Conservation (phyloP, 2,113 vertebrate species). For the Eira barbara region DNA sequence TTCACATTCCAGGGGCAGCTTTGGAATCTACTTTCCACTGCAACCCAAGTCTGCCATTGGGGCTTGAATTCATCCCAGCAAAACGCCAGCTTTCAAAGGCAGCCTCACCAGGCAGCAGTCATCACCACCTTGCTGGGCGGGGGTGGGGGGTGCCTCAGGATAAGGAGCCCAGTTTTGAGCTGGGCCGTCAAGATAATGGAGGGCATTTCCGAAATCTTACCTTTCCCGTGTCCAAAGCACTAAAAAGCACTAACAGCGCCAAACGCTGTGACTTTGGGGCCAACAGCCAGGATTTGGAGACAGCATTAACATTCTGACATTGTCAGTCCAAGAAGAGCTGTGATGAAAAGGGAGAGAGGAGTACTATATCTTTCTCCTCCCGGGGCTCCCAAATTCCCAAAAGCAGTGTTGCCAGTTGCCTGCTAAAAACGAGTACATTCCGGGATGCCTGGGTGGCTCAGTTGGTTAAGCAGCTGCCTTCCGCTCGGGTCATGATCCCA, state of each 20-base stretch:
- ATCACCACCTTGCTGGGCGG: fast-evolving
- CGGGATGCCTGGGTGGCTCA: no score
- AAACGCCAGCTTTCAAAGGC: slow-evolving; percentile 35
- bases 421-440: slow-evolving; percentile 30
- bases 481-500: no score
- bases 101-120: background rate
- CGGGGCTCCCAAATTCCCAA: background rate
- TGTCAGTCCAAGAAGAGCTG: background rate
- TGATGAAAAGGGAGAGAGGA: background rate
- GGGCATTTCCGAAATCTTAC: background rate
- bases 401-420: background rate
- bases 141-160: background rate
- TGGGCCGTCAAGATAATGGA: background rate
- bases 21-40: slow-evolving; percentile 67
- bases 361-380: background rate
- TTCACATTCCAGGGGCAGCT: slow-evolving; percentile 67
- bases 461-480: no score
- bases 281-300: background rate
- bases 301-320: background rate
- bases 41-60: slow-evolving; percentile 6
- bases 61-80: background rate
- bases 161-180: slow-evolving; percentile 36
- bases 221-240: background rate
- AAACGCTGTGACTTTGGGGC: background rate
- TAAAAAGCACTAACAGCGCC: background rate